Evolutionary conservation across 2,797 vertebrate species (phyloP).

Genomic region (Fundulus diaphanus): DNA sequence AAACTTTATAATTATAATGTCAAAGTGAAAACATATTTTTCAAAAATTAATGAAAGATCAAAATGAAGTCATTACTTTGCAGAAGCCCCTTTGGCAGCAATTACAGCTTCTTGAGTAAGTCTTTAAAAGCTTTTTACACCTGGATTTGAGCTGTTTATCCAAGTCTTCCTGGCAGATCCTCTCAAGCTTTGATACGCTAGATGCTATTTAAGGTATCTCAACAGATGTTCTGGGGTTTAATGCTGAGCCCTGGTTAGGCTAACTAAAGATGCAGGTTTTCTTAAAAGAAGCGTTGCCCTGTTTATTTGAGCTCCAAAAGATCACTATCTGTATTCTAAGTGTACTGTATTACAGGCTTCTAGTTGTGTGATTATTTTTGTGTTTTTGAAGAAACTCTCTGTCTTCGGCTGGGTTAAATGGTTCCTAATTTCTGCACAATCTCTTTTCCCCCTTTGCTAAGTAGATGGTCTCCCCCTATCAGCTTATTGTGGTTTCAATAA

Average conservation of each 20-base stretch:
- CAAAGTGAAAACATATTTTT: conserved; percentile 6
- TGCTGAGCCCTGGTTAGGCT: not conserved
- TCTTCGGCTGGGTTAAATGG: not conserved
- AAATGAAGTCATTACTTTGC: conserved; percentile 1
- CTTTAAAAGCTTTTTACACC: conserved; percentile 8
- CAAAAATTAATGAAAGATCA: conserved; percentile 12
- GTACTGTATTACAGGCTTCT: not conserved
- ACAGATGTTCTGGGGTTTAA: not conserved
- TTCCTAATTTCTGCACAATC: not conserved
- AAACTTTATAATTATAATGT: conserved; percentile 13
- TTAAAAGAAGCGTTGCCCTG: not conserved
- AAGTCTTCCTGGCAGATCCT: conserved; percentile 1
- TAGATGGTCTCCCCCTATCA: no score
- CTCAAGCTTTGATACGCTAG: not conserved
- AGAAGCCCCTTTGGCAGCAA: conserved; percentile 1
- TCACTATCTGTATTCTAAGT: not conserved
- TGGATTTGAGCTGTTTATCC: conserved; percentile 9
- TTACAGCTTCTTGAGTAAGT: not conserved
- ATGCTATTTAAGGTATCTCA: not conserved
- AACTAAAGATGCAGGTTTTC: not conserved
- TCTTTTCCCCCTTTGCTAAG: no score
- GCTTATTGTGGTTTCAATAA: no score
- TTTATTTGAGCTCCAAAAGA: not conserved
- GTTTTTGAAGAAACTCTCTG: not conserved
- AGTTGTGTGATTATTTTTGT: not conserved